Evolutionary conservation across 1,140 invertebrate genomes (phyloP), one percentile per base, ranked within the genome.

Genomic region (Sycophaga agraensis): DNA sequence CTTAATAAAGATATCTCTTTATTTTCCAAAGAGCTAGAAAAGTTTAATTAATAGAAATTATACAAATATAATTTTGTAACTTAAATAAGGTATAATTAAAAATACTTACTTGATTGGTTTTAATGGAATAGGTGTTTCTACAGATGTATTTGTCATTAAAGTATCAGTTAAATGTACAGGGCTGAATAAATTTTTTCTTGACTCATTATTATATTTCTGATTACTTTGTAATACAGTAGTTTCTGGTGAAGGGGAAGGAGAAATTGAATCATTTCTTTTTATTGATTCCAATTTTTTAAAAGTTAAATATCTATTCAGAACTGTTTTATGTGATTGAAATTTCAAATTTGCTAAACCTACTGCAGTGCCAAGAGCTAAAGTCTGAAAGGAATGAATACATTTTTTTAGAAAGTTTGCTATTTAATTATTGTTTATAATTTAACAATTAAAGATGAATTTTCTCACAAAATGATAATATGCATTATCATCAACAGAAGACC

Each of bases 391-490:
- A 2, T 24, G 21, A 21, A 24, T 3, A 3, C 2, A 16, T 16
- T 40, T 40, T 40, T 40, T 40, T 16, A 40, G 8, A 40, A 16
- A 12, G 22, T 24, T 17, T 42, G 7, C 19, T 19, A 22, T 45
- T 24, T 42, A 19, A 19, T 22, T 24, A 45, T 22, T 45, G 7
- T 42, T 4, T 42, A 42, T 42, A 42, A 8, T 17, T 42, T n/a
- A n/a, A 42, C 5, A 42, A 17, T 42, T 42, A 42, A 2, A 42
- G 4, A n/a, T n/a, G n/a, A n/a, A n/a, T 49, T 5, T 17, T 11
- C 69, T 74, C 69, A 79, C 77, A 65, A 75, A 61, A 26, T 73
- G 70, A 40, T 71, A 63, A 5, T 73, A 72, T 31, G 70, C 71
- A 5, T 76, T 58, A 31, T 70, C 59, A 39, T 74, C 66, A 6